Base-by-base conservation (phyloP, 2,797 vertebrate genomes). In the Hirundo rustica region DNA sequence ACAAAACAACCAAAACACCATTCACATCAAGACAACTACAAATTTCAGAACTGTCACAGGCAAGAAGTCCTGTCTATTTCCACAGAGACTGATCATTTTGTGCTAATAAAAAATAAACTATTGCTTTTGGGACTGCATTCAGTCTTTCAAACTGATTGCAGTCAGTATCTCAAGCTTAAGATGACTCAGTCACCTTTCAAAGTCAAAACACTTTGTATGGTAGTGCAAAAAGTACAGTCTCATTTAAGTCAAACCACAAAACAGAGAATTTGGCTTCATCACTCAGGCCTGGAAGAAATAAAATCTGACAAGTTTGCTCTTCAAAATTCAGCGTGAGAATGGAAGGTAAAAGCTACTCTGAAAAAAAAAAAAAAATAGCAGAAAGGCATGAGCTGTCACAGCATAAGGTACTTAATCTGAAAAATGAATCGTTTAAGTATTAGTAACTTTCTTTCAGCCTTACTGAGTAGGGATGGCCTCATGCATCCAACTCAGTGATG, bases 321-420 rank as follows among this genome's bases (percentile, higher is more conserved):
- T 74, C 90, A 95, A 95, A 94, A 84, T 48, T 70, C 60, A 72
- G 30, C 4, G 19, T 55, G 51, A 92, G 66, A 88, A 86, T 13
- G 27, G 17, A 94, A 20, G 6, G 15, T 72, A 78, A 51, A 78
- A 93, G 19, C 67, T 76, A 58, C 20, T 79, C 36, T 16, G 36
- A 64, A 88, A 79, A 55, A 71, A 36, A 64, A n/a, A 88, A 79
- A 55, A 71, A 20, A 82, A 72, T 0, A 57, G 27, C 50, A 83
- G 48, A 79, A 89, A 82, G 53, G 36, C 74, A 78, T 36, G 45
- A 89, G 53, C 38, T 88, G 73, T 60, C 76, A 92, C 14, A 88
- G 71, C 67, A 92, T 32, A 73, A 88, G 11, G 5, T 40, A 38
- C 12, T 81, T 55, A 81, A 50, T 78, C 30, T 25, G 47, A 66